Evolutionary conservation across 1,140 invertebrate genomes (phyloP).

Genomic region (Eriocheir sinensis): DNA sequence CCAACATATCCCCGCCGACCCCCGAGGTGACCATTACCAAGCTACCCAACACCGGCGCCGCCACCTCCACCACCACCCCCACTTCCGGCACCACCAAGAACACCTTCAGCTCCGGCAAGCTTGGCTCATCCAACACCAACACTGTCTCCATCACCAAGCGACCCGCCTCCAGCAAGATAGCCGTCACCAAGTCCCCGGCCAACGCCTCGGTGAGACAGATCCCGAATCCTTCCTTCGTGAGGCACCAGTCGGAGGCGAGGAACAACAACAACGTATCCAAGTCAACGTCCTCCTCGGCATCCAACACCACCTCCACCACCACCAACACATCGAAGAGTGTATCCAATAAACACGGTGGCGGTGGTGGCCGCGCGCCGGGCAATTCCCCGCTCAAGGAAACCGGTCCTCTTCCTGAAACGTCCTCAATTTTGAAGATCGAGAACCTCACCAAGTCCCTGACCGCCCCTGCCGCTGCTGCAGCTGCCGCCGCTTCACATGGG

Average conservation of each 20-base stretch:
- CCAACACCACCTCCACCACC: background rate
- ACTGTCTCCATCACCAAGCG: conserved; percentile 74
- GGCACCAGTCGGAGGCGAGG: conserved; percentile 67
- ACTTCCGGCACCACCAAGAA: conserved; percentile 16
- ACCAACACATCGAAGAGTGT: background rate
- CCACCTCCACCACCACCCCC: conserved; percentile 33
- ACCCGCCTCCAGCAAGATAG: conserved; percentile 49
- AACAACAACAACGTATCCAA: conserved; percentile 66
- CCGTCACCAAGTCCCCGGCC: conserved; percentile 70
- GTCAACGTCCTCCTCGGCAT: background rate
- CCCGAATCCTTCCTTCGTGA: conserved; percentile 76
- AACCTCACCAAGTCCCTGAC: conserved; percentile 69
- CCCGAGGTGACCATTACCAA: conserved; percentile 74
- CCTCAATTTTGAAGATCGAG: conserved; percentile 71
- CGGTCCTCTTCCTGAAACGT: conserved; percentile 69
- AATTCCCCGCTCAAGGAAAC: conserved; percentile 74
- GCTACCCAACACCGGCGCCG: conserved; percentile 53
- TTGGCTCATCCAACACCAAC: conserved; percentile 64
- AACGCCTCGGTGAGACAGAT: conserved; percentile 77
- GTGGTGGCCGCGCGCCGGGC: conserved; percentile 44
- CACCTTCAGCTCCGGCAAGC: conserved; percentile 39
- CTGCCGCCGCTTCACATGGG: conserved; percentile 45
- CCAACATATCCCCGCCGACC: conserved; percentile 70
- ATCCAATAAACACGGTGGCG: conserved; percentile 18
- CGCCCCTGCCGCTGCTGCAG: conserved; percentile 54